phyloP scores from a whole-genome alignment of 1,140 invertebrate species.

The Rhopalosiphum padi region DNA sequence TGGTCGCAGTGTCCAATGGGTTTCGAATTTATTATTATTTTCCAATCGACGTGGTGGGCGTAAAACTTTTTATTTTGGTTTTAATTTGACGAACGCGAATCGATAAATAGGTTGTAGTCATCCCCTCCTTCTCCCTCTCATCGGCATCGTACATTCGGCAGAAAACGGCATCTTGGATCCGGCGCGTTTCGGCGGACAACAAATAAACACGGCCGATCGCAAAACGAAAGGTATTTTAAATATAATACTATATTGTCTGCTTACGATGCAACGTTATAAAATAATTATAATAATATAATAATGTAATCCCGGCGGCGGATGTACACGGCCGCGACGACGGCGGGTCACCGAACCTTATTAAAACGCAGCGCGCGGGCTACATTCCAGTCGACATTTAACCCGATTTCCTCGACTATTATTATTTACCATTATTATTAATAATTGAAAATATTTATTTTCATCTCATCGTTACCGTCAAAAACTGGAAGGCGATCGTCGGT shows the following conservation, averaged over 20 bases:
- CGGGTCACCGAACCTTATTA: slow-evolving; percentile 41
- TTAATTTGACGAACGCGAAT: neutral
- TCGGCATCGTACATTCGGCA: neutral
- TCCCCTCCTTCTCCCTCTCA: too few relatives aligned
- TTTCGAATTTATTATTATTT: neutral
- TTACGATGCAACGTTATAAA: neutral
- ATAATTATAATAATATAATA: neutral
- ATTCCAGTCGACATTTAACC: slow-evolving; percentile 46
- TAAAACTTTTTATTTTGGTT: neutral
- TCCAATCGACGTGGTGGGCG: neutral
- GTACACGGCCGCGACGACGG: neutral
- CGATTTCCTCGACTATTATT: slow-evolving; percentile 29
- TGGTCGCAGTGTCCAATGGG: neutral
- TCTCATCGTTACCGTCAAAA: neutral
- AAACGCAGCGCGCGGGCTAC: neutral
- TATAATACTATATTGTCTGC: neutral
- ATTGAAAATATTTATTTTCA: neutral
- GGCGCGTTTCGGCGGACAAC: neutral
- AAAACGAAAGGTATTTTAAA: neutral
- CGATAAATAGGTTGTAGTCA: neutral
- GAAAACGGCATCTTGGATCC: neutral
- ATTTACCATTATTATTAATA: neutral
- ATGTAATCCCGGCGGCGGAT: neutral
- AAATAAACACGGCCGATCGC: neutral
- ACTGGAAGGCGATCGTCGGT: neutral